Conservation (phyloP, 2,797 vertebrate genomes). For the Semotilus atromaculatus region DNA sequence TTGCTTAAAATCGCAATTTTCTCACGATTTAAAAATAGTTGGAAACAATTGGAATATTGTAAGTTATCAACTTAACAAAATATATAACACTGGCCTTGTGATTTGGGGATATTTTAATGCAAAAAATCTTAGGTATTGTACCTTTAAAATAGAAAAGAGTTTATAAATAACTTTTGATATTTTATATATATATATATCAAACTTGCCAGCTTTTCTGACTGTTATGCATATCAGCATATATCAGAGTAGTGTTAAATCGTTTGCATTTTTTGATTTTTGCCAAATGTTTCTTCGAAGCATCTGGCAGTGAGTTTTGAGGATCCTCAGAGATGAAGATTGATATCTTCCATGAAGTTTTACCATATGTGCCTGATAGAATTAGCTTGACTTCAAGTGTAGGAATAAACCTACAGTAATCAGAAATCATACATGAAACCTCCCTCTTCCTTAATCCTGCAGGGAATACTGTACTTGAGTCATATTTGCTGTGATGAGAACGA, state of each 20-base stretch:
- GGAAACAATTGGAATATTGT: no score
- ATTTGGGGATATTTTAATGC: no score
- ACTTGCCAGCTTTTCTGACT: not conserved
- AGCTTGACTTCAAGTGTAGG: conserved; percentile 56
- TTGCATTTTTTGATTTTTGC: conserved; percentile 63
- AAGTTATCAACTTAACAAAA: no score
- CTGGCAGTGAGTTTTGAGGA: conserved; percentile 66
- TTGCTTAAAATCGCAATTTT: no score
- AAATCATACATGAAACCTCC: not conserved
- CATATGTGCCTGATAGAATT: conserved; percentile 67
- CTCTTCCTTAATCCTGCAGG: not conserved
- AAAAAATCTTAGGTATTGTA: no score
- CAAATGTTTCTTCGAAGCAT: conserved; percentile 64
- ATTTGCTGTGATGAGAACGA: not conserved
- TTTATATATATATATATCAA: not conserved
- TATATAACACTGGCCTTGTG: no score
- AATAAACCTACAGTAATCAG: conserved; percentile 46
- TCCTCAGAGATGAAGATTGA: conserved; percentile 68
- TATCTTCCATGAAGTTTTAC: conserved; percentile 60
- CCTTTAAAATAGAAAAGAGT: not conserved
- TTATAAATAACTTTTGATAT: not conserved
- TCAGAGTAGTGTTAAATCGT: conserved; percentile 57
- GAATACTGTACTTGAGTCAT: not conserved
- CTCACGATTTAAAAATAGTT: no score
- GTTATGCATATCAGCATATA: conserved; percentile 15